Evolutionary conservation across 2,888 invertebrate species (phyloP).

Genomic region (Tetragonisca angustula): DNA sequence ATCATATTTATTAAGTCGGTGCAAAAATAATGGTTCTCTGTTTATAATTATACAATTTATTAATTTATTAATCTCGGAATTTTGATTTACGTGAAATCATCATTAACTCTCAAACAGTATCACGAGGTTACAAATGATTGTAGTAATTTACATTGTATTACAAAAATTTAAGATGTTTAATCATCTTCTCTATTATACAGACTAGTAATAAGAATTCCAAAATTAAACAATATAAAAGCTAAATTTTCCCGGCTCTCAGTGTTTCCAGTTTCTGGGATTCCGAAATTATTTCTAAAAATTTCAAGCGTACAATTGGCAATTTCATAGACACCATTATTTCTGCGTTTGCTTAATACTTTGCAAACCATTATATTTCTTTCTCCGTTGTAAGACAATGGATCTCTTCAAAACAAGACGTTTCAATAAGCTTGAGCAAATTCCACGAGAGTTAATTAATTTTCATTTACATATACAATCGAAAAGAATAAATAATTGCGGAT

Average conservation of each 20-base stretch:
- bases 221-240: background rate
- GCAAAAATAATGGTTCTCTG: background rate
- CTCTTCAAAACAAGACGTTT: conserved; percentile 19
- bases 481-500: background rate
- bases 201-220: background rate
- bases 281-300: background rate
- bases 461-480: conserved; percentile 39
- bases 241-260: too few species aligned
- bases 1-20: background rate
- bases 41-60: background rate
- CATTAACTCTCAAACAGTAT: too few species aligned
- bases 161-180: too few species aligned
- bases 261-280: too few species aligned
- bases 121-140: too few species aligned
- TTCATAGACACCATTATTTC: background rate
- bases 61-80: background rate
- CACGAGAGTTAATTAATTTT: conserved; percentile 29
- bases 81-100: too few species aligned
- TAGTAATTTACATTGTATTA: too few species aligned
- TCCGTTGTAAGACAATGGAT: conserved; percentile 18
- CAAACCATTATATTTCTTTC: background rate
- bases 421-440: conserved; percentile 6
- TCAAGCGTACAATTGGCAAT: background rate
- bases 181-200: too few species aligned
- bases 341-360: background rate